phyloP scores from a whole-genome alignment of 1,140 invertebrate genomes.

The Drosophila subobscura region DNA sequence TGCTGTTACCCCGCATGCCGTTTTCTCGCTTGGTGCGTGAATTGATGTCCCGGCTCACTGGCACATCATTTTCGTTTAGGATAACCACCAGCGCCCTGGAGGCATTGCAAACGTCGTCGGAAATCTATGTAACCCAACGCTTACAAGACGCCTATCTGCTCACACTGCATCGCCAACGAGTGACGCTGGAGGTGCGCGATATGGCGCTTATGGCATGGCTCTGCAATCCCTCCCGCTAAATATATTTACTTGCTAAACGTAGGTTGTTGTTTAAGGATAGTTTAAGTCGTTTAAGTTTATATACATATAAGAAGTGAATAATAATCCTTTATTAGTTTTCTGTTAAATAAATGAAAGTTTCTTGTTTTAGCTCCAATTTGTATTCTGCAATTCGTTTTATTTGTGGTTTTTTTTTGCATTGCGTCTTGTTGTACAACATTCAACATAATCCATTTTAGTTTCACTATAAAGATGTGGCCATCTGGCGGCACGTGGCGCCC shows the following conservation, averaged over 20 bases:
- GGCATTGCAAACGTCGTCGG: constrained; percentile 88
- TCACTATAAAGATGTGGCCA: constrained; percentile 43
- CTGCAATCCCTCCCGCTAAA: too few species aligned
- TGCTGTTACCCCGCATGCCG: constrained; percentile 67
- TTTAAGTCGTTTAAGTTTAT: constrained; percentile 2
- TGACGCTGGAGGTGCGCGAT: constrained; percentile 90
- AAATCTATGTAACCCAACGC: constrained; percentile 90
- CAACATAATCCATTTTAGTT: constrained; percentile 63
- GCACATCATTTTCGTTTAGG: constrained; percentile 14
- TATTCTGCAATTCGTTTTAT: constrained; percentile 36
- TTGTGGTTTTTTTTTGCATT: constrained; percentile 20
- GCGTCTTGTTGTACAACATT: constrained; percentile 36
- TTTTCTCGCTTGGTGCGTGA: constrained; percentile 79
- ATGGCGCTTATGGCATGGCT: constrained; percentile 45
- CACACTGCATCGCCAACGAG: constrained; percentile 89
- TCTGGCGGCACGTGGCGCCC: too few species aligned
- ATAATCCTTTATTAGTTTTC: not conserved
- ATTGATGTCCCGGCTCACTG: constrained; percentile 27
- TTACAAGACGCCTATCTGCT: constrained; percentile 90
- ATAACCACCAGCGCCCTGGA: constrained; percentile 86
- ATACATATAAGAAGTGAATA: not conserved
- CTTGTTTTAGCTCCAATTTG: constrained; percentile 1
- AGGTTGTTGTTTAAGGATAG: constrained; percentile 4
- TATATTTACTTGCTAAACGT: not conserved
- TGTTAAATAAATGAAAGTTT: not conserved